phyloP scores from a whole-genome alignment of 1,140 invertebrate genomes.

The Pseudomyrmex concolor region DNA sequence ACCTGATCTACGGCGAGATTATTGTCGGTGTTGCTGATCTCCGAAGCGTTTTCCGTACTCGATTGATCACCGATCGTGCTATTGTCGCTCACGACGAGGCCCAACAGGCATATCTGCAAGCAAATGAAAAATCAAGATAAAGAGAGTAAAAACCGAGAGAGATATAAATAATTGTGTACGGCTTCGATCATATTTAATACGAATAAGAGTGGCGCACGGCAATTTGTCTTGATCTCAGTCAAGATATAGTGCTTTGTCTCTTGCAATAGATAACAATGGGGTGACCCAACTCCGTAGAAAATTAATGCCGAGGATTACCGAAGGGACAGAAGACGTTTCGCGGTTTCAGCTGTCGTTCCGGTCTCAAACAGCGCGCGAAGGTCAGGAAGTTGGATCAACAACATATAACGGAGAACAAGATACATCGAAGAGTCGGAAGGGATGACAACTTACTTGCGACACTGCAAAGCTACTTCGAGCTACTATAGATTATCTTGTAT shows the following conservation, averaged over 20 bases:
- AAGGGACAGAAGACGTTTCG: conserved; percentile 1
- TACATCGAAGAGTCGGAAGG: not conserved
- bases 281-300: conserved; percentile 7
- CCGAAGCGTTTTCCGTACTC: conserved; percentile 76
- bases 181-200: not conserved
- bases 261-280: conserved; percentile 12
- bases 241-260: conserved; percentile 1
- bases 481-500: not conserved
- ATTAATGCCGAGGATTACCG: conserved; percentile 32
- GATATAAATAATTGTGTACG: not conserved
- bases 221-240: not conserved
- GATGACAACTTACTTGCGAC: too few relatives aligned
- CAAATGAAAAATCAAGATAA: conserved; percentile 27
- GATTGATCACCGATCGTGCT: conserved; percentile 79
- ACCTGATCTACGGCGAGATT: conserved; percentile 78
- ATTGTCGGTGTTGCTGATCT: conserved; percentile 74
- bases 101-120: conserved; percentile 80
- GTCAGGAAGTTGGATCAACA: conserved; percentile 20
- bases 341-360: not conserved
- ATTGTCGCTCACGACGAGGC: conserved; percentile 80
- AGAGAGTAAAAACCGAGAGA: too few relatives aligned
- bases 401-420: not conserved
- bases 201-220: not conserved
- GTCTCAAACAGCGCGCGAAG: not conserved
- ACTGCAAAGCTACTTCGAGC: not conserved